Base-by-base conservation (phyloP, 2,888 invertebrate species). In the Brachyptera putata region DNA sequence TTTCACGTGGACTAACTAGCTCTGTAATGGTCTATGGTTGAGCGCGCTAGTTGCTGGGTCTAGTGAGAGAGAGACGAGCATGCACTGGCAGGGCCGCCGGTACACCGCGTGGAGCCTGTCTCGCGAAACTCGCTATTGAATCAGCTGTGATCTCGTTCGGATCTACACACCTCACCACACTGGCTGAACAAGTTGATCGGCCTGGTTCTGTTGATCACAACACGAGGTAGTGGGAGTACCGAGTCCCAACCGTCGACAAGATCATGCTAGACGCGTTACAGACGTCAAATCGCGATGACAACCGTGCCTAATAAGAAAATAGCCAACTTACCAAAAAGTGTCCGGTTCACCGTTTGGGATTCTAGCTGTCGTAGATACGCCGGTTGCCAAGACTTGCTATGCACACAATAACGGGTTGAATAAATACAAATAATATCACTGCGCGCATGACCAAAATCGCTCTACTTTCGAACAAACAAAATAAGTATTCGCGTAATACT, bases 401-500 rank as follows among this genome's bases (percentile, higher is more conserved):
- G 21, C 1, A 36, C 36, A 53, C 53, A 53, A 53, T 36, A 53
- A 21, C 53, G 36, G 53, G 21, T 18, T 22, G 18, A 22, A 36
- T 53, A 53, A 53, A 53, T 53, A 53, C 16, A 53, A 53, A 53
- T 53, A 53, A 36, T 43, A 43, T 43, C 43, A 14, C 21, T 43
- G 21, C 43, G 43, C 30, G 1, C 22, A 24, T 24, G 46, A 34
- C 36, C 36, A 36, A 21, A 36, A 36, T 13, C 36, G 53, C 36
- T 53, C 53, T 53, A 53, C 34, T 53, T 53, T 53, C 49, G n/a
- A 26, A 26, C 49, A 50, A 50, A 41, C 34, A 18, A 53, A 36
- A 53, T 22, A 53, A 53, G 49, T 50, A 50, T 50, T 50, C 26
- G 49, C 49, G 49, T 50, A 50, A 50, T 50, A 26, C 24, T n/a